Evolutionary conservation across 2,113 vertebrate genomes (phyloP).

Genomic region (Donacobius atricapilla): DNA sequence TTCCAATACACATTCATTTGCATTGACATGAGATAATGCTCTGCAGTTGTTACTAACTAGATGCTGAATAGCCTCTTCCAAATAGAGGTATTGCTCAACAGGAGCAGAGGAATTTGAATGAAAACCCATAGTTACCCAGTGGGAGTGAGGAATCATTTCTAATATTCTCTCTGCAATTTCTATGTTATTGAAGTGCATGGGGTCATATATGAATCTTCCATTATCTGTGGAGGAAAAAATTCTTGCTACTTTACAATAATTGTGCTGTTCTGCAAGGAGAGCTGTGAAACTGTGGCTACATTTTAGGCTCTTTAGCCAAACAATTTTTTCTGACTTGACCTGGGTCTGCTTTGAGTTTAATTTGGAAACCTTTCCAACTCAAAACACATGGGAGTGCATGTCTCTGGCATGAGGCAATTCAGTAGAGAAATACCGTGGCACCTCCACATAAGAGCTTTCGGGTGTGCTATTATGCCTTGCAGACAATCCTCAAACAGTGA

Average conservation of each 20-base stretch:
- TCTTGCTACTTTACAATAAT: not conserved
- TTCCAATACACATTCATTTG: not conserved
- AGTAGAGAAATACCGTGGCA: not conserved
- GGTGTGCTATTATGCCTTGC: not conserved
- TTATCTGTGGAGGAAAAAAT: not conserved
- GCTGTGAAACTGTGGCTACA: not conserved
- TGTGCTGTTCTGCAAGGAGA: not conserved
- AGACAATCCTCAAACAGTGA: not conserved
- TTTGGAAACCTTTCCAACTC: not conserved
- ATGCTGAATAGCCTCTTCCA: not conserved
- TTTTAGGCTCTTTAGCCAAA: not conserved
- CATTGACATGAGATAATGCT: not conserved
- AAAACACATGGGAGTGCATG: not conserved
- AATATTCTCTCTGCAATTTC: not conserved
- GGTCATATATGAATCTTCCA: not conserved
- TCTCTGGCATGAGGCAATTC: not conserved
- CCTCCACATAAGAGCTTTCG: not conserved
- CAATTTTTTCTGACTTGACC: not conserved
- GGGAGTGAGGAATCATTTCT: not conserved
- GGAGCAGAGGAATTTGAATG: not conserved
- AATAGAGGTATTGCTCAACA: not conserved
- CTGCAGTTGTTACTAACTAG: not conserved
- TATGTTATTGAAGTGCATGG: rapidly evolving
- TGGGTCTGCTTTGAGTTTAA: not conserved
- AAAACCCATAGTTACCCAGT: not conserved